Evolutionary conservation across 2,797 vertebrate species (phyloP).

Genomic region (Eulemur mongoz): DNA sequence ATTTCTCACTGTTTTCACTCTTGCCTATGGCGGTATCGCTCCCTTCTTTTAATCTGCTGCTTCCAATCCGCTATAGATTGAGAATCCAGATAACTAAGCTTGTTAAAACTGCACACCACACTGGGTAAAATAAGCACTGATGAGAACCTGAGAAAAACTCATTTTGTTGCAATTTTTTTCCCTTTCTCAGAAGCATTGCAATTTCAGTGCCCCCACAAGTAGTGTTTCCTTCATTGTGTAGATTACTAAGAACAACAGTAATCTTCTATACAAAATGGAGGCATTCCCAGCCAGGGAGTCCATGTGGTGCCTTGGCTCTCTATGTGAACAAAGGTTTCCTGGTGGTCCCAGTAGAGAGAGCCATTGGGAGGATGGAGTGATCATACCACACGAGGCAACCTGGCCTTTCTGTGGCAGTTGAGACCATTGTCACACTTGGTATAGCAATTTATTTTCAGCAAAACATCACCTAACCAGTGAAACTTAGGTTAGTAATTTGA

Average conservation of each 20-base stretch:
- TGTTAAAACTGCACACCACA: not conserved
- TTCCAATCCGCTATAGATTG: slow-evolving; percentile 9
- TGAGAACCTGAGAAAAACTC: not conserved
- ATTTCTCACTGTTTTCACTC: slow-evolving; percentile 14
- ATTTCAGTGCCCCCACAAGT: not conserved
- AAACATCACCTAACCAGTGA: not conserved
- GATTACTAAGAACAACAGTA: not conserved
- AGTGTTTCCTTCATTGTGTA: not conserved
- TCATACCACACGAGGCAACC: fast-evolving
- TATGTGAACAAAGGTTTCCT: not conserved
- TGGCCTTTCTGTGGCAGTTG: not conserved
- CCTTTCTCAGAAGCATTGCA: not conserved
- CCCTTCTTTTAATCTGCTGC: slow-evolving; percentile 33
- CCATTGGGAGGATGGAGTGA: not conserved
- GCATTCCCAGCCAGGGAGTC: not conserved
- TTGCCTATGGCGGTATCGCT: not conserved
- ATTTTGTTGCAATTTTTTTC: not conserved
- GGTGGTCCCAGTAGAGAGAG: not conserved
- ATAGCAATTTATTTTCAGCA: not conserved
- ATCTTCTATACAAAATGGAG: not conserved
- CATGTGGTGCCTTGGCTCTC: not conserved
- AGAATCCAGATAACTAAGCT: slow-evolving; percentile 42
- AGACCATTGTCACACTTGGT: not conserved
- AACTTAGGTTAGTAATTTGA: not conserved
- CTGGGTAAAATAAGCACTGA: not conserved